These are phyloP conservation scores for Brenthis daphne DNA, from an alignment of 2,888 invertebrate genomes.

Conservation along the genomic window DNA sequence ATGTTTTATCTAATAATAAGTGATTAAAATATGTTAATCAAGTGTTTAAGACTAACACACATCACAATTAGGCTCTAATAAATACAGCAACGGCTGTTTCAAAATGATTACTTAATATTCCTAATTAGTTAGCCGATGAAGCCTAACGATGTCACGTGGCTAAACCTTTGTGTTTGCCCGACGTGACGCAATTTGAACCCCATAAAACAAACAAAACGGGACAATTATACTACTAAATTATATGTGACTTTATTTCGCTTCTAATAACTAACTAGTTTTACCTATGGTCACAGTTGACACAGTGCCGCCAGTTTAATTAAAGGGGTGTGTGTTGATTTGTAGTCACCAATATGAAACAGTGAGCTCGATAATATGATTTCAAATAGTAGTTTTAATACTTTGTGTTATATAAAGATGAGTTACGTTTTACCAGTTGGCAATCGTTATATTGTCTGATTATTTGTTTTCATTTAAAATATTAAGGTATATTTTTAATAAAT, in stretches of 20 bases:
- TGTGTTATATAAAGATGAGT: neutral
- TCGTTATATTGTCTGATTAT: neutral
- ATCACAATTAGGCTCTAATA: neutral
- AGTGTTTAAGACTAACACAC: neutral
- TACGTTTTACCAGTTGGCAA: no score
- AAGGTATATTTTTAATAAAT: conserved; percentile 4
- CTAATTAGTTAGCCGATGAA: conserved; percentile 14
- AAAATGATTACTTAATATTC: neutral
- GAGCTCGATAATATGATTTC: conserved; percentile 51
- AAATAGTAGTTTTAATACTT: conserved; percentile 40
- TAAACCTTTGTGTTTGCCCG: conserved; percentile 28
- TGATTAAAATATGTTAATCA: no score
- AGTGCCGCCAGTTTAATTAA: conserved; percentile 74
- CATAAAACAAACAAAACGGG: conserved; percentile 50
- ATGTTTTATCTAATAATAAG: no score
- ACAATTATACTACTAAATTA: conserved; percentile 64
- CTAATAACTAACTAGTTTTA: conserved; percentile 50
- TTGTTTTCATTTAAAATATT: neutral
- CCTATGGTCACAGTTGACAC: conserved; percentile 70
- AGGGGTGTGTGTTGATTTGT: conserved; percentile 76
- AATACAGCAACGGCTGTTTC: neutral
- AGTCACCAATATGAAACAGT: conserved; percentile 58
- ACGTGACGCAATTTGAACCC: conserved; percentile 40
- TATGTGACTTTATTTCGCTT: conserved; percentile 60
- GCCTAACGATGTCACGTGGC: conserved; percentile 19